Percentiles rank a stretch among this genome's conserved stretches.
phyloP scores from a whole-genome alignment of 2,888 invertebrate species.

The Acanthosoma haemorrhoidale region DNA sequence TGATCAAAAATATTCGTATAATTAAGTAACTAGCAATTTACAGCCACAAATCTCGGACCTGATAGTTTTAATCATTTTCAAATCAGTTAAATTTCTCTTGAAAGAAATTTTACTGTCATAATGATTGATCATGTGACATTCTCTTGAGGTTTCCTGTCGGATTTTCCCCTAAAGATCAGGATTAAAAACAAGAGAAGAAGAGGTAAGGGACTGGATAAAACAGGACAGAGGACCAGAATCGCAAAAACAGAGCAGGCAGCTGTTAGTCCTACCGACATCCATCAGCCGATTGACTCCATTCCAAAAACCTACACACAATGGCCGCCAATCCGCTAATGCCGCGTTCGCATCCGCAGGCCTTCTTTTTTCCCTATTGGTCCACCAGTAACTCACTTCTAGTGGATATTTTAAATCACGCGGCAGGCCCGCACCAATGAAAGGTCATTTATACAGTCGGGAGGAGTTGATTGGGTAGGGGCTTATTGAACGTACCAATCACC shows the following conservation, averaged over 20 bases:
- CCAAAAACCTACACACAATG: slow-evolving; percentile 17
- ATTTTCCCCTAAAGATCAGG: too few species aligned
- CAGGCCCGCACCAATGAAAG: not conserved
- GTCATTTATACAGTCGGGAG: not conserved
- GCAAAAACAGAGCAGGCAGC: not conserved
- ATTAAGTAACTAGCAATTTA: too few species aligned
- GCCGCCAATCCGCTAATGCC: not conserved
- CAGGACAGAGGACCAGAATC: not conserved
- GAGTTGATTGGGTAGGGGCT: not conserved
- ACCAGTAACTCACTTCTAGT: not conserved
- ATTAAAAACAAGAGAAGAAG: too few species aligned
- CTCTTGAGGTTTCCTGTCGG: too few species aligned
- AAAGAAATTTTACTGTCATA: too few species aligned
- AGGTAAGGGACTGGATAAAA: too few species aligned
- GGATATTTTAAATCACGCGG: slow-evolving; percentile 10
- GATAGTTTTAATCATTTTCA: too few species aligned
- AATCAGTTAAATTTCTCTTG: too few species aligned
- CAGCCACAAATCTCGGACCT: too few species aligned
- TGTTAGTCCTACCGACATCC: not conserved
- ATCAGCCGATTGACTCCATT: slow-evolving; percentile 20
- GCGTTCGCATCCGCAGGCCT: not conserved
- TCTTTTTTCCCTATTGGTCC: not conserved
- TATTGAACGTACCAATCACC: not conserved
- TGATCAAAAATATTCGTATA: too few species aligned
- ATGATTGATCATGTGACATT: too few species aligned